Evolutionary conservation across 2,113 vertebrate genomes (phyloP).

Genomic region (Heptranchias perlo): DNA sequence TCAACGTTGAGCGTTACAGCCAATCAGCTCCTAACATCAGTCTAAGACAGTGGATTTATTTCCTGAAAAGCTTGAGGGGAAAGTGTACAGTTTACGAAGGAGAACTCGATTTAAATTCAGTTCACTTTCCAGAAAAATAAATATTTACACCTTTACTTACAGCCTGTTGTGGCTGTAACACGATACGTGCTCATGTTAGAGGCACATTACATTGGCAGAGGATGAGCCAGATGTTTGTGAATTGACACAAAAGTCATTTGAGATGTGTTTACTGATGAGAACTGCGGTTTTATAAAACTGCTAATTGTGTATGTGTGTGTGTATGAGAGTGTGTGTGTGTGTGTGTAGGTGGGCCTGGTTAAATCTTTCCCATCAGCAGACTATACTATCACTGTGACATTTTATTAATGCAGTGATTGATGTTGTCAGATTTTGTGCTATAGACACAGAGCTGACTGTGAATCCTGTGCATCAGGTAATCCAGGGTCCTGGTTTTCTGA

Average conservation of each 20-base stretch:
- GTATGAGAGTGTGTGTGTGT: neutral
- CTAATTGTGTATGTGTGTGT: neutral
- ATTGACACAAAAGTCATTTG: neutral
- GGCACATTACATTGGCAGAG: neutral
- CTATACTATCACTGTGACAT: neutral
- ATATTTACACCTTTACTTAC: neutral
- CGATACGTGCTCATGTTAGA: neutral
- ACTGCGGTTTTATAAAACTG: neutral
- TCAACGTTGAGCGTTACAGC: neutral
- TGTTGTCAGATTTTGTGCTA: neutral
- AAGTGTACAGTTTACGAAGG: too few species aligned
- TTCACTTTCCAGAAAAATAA: neutral
- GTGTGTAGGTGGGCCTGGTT: neutral
- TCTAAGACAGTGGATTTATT: neutral
- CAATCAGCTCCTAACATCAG: neutral
- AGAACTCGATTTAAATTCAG: neutral
- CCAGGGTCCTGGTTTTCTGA: slow-evolving; percentile 12
- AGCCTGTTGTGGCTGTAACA: neutral
- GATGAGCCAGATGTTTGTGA: neutral
- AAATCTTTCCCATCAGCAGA: neutral
- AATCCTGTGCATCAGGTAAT: neutral
- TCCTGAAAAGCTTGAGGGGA: neutral
- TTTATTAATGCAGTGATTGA: neutral
- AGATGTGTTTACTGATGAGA: neutral
- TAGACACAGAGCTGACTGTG: neutral